These are phyloP conservation scores for Pitta sordida DNA, from an alignment of 2,113 vertebrate genomes.

Conservation along the genomic window DNA sequence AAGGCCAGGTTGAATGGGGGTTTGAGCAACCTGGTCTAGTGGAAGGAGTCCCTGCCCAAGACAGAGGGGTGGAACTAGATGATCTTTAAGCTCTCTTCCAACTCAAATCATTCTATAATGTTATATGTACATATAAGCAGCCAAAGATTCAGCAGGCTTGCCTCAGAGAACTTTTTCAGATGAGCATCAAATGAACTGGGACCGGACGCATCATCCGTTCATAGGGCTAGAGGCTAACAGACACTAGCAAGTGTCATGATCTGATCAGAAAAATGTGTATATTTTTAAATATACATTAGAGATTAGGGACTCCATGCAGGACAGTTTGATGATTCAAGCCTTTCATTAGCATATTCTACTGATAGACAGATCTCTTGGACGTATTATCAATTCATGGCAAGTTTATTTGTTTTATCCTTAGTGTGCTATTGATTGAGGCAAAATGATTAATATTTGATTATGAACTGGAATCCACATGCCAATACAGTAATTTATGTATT, in stretches of 20 bases:
- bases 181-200: background rate
- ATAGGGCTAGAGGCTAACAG: background rate
- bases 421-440: background rate
- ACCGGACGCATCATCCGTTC: background rate
- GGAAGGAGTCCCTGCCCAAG: background rate
- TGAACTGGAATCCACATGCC: background rate
- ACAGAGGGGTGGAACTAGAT: background rate
- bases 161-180: background rate
- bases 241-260: background rate
- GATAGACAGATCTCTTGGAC: background rate
- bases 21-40: background rate
- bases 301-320: background rate
- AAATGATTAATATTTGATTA: background rate
- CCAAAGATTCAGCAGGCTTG: background rate
- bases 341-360: background rate
- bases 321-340: background rate
- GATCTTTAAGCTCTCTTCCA: background rate
- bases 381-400: background rate
- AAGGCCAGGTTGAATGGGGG: background rate
- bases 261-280: background rate
- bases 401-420: background rate
- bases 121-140: fast-evolving
- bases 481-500: background rate
- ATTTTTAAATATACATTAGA: background rate
- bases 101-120: background rate